Conservation (phyloP, 2,888 invertebrate species). For the Drosophila cognata region DNA sequence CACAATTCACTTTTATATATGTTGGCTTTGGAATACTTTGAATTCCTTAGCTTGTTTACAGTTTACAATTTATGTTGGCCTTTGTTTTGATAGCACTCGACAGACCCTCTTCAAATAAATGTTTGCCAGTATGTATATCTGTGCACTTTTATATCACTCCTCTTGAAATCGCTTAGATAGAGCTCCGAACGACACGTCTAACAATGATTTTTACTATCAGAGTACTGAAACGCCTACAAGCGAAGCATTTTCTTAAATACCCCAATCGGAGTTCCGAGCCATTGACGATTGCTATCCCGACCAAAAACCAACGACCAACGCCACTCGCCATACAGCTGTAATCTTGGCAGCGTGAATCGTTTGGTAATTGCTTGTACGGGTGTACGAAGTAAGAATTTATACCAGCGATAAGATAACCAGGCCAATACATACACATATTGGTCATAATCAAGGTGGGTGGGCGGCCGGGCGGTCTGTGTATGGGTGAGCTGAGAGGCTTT, state of each 20-base stretch:
- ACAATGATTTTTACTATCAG: constrained; percentile 62
- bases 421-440: constrained; percentile 10
- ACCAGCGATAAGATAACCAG: constrained; percentile 70
- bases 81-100: constrained; percentile 67
- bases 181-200: constrained; percentile 58
- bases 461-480: background rate
- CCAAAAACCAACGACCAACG: background rate
- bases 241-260: constrained; percentile 69
- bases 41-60: constrained; percentile 62
- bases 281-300: constrained; percentile 4
- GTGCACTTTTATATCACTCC: constrained; percentile 1
- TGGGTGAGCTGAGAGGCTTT: constrained; percentile 9
- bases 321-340: constrained; percentile 18
- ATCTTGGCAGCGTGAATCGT: constrained; percentile 65
- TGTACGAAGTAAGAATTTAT: constrained; percentile 67
- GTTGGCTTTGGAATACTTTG: constrained; percentile 41
- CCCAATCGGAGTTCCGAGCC: constrained; percentile 12
- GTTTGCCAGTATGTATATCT: background rate
- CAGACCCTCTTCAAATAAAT: constrained; percentile 47
- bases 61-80: constrained; percentile 49
- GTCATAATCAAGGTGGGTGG: constrained; percentile 2
- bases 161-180: constrained; percentile 8
- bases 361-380: constrained; percentile 81
- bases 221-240: constrained; percentile 66
- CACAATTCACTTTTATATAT: constrained; percentile 45